Evolutionary conservation across 2,113 vertebrate genomes (phyloP).

Genomic region (Puffinus mauretanicus): DNA sequence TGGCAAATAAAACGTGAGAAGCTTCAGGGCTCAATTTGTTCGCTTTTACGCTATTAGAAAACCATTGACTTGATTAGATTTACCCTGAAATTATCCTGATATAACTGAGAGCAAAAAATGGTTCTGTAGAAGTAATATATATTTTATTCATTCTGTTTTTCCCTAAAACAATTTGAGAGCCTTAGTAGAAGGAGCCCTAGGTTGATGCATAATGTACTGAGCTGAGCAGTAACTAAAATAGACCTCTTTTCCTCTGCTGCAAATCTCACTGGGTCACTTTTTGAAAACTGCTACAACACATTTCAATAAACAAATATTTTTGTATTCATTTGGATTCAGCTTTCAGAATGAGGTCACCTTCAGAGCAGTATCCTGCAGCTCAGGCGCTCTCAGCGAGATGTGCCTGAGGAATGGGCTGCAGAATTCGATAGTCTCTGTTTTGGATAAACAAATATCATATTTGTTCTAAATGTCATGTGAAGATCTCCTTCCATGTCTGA

Average conservation of each 20-base stretch:
- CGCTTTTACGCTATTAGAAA: background rate
- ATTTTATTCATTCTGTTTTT: background rate
- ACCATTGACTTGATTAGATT: background rate
- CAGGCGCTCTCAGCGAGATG: background rate
- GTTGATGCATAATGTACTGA: background rate
- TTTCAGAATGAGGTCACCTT: conserved; percentile 43
- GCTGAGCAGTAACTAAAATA: conserved; percentile 26
- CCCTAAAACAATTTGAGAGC: conserved; percentile 10
- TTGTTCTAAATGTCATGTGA: background rate
- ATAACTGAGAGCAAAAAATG: background rate
- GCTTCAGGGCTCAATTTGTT: background rate
- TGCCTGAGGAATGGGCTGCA: background rate
- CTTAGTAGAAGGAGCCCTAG: background rate
- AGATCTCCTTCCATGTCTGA: background rate
- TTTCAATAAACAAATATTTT: conserved; percentile 52
- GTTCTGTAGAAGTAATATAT: background rate
- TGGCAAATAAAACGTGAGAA: conserved; percentile 43
- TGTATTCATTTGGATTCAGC: conserved; percentile 13
- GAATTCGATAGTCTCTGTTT: conserved; percentile 6
- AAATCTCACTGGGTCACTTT: background rate
- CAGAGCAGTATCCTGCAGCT: background rate
- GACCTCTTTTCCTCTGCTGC: background rate
- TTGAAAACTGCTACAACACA: conserved; percentile 4
- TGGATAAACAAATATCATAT: conserved; percentile 11
- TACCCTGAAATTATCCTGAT: background rate